phyloP scores from a whole-genome alignment of 1,140 invertebrate genomes.

The Eupristina koningsbergeri region DNA sequence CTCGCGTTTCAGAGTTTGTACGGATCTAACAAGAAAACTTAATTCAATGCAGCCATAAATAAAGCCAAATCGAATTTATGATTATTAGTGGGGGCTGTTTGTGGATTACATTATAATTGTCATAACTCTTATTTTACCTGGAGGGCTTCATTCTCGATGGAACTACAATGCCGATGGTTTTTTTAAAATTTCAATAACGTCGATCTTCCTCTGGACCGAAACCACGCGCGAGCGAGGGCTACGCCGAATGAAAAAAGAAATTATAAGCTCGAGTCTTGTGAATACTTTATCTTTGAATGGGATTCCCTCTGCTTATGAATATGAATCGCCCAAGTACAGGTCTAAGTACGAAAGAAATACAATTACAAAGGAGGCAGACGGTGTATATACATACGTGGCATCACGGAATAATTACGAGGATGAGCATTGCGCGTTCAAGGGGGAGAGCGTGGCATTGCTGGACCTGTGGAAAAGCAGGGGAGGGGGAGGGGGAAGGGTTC shows the following conservation, averaged over 20 bases:
- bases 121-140: neutral
- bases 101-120: constrained; percentile 2
- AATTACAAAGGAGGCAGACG: constrained; percentile 23
- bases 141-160: neutral
- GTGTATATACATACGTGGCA: neutral
- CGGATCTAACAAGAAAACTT: no score
- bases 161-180: neutral
- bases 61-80: constrained; percentile 17
- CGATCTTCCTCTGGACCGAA: neutral
- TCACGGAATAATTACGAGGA: constrained; percentile 41
- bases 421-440: constrained; percentile 26
- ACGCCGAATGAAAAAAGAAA: neutral
- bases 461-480: no score
- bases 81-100: neutral
- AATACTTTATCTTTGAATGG: neutral
- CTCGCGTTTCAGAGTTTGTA: no score
- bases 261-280: neutral
- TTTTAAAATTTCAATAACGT: neutral
- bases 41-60: neutral
- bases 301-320: constrained; percentile 27
- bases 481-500: neutral
- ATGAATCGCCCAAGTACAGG: constrained; percentile 13
- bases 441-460: constrained; percentile 9
- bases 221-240: no score
- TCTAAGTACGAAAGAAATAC: constrained; percentile 31